Conservation (phyloP, 2,888 invertebrate genomes). For the Asteroscopus sphinx region DNA sequence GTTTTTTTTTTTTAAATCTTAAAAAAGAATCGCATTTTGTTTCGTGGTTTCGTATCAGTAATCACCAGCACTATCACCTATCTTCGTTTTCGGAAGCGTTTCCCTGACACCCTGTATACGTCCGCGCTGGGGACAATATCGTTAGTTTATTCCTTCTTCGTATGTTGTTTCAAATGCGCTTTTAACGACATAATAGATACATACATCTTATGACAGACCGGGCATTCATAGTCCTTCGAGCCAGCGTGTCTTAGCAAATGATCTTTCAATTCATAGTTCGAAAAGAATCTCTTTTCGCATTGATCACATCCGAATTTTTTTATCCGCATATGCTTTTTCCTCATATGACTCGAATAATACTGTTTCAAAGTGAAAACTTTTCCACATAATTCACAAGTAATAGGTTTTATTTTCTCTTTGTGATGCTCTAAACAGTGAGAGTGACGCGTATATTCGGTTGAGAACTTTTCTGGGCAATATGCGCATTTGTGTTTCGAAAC, state of each 20-base stretch:
- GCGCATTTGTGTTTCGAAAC: slow-evolving; percentile 63
- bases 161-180: slow-evolving; percentile 60
- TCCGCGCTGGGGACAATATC: too few relatives aligned
- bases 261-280: slow-evolving; percentile 27
- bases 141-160: slow-evolving; percentile 12
- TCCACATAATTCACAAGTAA: slow-evolving; percentile 77
- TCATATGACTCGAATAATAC: slow-evolving; percentile 78
- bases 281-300: slow-evolving; percentile 57
- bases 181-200: slow-evolving; percentile 55
- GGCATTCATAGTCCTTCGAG: slow-evolving; percentile 33
- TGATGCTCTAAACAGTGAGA: slow-evolving; percentile 68
- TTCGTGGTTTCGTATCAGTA: too few relatives aligned
- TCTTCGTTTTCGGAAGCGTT: too few relatives aligned
- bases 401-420: slow-evolving; percentile 62
- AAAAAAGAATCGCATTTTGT: too few relatives aligned
- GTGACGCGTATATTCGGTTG: slow-evolving; percentile 60
- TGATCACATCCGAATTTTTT: slow-evolving; percentile 60
- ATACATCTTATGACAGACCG: slow-evolving; percentile 50
- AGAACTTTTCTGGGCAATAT: slow-evolving; percentile 69
- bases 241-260: slow-evolving; percentile 29
- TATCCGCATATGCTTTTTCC: slow-evolving; percentile 67
- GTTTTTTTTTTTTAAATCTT: too few relatives aligned
- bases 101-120: too few relatives aligned
- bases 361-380: slow-evolving; percentile 79
- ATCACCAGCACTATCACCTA: too few relatives aligned